Percentiles rank a stretch among this genome's conserved stretches.
These are phyloP conservation scores for Pyrrhosoma nymphula DNA, from an alignment of 2,888 invertebrate genomes.

Conservation along the genomic window DNA sequence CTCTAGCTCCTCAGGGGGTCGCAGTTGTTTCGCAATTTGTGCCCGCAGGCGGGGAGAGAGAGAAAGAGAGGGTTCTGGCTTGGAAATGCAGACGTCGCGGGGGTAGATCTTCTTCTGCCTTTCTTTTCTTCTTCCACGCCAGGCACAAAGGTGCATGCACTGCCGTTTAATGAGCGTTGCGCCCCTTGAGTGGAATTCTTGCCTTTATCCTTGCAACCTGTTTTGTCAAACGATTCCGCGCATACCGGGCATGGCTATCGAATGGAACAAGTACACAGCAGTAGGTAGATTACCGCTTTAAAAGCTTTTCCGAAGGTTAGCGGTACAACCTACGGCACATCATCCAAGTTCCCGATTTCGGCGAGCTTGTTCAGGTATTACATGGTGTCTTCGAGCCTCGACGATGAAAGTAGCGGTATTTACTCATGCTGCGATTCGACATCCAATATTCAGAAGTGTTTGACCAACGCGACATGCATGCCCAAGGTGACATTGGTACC, in stretches of 20 bases:
- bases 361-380: background rate
- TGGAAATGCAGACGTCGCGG: background rate
- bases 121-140: no score
- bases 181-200: background rate
- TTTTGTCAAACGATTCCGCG: background rate
- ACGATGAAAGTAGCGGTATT: no score
- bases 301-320: background rate
- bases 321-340: background rate
- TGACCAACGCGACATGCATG: no score
- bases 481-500: no score
- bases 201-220: background rate
- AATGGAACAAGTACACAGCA: background rate
- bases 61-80: background rate
- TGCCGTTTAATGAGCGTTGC: background rate
- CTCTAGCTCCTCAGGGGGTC: background rate
- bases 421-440: no score
- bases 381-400: background rate
- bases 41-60: background rate
- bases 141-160: background rate
- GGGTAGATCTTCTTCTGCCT: background rate
- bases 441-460: no score
- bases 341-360: background rate
- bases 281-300: background rate
- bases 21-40: constrained; percentile 36
- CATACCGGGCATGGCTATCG: background rate